phyloP scores from a whole-genome alignment of 2,797 vertebrate genomes.

The Ispidina picta region DNA sequence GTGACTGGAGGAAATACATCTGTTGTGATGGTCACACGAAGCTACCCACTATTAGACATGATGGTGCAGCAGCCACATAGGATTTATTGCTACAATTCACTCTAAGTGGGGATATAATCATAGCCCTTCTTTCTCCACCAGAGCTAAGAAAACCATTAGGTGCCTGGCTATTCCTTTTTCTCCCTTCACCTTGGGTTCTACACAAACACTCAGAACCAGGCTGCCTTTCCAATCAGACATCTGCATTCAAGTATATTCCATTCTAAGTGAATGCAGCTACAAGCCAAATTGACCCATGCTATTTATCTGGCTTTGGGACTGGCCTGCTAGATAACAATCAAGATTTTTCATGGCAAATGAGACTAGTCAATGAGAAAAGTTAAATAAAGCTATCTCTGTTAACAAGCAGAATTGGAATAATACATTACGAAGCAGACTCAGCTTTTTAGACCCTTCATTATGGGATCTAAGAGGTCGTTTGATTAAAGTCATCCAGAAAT shows the following conservation, averaged over 20 bases:
- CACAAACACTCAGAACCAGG: background rate
- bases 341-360: constrained; percentile 33
- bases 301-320: constrained; percentile 31
- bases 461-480: background rate
- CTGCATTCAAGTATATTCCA: background rate
- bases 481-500: background rate
- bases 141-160: constrained; percentile 9
- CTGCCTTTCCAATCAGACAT: background rate
- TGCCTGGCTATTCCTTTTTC: background rate
- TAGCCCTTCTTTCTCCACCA: background rate
- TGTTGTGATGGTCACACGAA: background rate
- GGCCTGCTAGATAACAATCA: background rate
- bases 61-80: background rate
- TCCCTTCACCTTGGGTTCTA: background rate
- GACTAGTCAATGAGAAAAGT: constrained; percentile 27
- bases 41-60: background rate
- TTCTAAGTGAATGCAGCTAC: background rate
- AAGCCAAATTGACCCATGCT: background rate
- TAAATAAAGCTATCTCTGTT: constrained; percentile 37
- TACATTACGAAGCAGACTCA: constrained; percentile 2
- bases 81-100: constrained; percentile 30
- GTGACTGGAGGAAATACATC: background rate
- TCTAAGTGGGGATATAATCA: constrained; percentile 16
- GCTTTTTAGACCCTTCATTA: background rate
- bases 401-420: constrained; percentile 44